These are phyloP conservation scores for Cactoblastis cactorum DNA, from an alignment of 2,888 invertebrate species.

Conservation along the genomic window DNA sequence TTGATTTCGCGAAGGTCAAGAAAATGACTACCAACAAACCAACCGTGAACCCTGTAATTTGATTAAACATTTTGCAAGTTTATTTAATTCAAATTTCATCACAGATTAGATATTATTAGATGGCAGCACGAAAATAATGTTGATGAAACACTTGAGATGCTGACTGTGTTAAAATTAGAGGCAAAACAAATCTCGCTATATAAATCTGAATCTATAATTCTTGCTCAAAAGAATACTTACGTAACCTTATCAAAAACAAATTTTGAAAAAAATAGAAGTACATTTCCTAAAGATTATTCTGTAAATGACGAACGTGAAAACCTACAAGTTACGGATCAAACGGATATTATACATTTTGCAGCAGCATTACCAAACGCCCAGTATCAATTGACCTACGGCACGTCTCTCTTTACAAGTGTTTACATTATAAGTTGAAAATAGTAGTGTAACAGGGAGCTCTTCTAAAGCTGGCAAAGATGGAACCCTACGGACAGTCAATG, in stretches of 20 bases:
- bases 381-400: constrained; percentile 1
- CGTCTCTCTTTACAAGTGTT: not conserved
- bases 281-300: not conserved
- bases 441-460: constrained; percentile 13
- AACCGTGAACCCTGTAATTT: not conserved
- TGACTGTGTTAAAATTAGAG: too few relatives aligned
- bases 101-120: not conserved
- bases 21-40: not conserved
- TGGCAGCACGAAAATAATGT: not conserved
- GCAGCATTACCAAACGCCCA: constrained; percentile 19
- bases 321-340: constrained; percentile 38
- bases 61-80: not conserved
- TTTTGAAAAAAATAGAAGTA: too few relatives aligned
- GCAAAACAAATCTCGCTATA: too few relatives aligned
- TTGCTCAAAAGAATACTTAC: not conserved
- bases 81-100: not conserved
- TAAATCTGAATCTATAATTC: too few relatives aligned
- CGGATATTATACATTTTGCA: constrained; percentile 33
- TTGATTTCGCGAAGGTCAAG: not conserved
- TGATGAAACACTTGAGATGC: not conserved
- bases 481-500: constrained; percentile 25
- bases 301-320: constrained; percentile 24
- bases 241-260: not conserved
- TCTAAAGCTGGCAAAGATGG: constrained; percentile 14
- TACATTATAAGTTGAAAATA: not conserved